phyloP scores from a whole-genome alignment of 2,113 vertebrate genomes.

The Onychorhynchus coronatus region DNA sequence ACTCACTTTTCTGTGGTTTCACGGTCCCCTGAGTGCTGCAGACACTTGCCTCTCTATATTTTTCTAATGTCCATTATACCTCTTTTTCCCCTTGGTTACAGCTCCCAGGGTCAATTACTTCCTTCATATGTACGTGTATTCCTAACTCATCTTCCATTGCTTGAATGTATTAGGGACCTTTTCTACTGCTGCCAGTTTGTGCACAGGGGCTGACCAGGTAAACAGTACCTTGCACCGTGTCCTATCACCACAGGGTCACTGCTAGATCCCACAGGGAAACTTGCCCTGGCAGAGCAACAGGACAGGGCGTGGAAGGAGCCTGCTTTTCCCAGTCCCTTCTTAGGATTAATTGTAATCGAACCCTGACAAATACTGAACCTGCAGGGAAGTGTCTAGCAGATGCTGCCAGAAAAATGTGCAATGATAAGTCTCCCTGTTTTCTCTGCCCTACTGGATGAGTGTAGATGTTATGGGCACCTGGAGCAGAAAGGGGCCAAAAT shows the following conservation, averaged over 20 bases:
- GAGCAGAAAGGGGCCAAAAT: not conserved
- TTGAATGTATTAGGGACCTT: not conserved
- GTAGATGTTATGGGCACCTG: not conserved
- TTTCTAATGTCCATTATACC: not conserved
- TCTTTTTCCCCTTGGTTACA: not conserved
- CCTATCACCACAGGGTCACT: not conserved
- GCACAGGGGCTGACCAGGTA: not conserved
- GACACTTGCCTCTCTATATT: not conserved
- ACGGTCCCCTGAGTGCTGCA: not conserved
- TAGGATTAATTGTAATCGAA: not conserved
- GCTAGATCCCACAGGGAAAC: not conserved
- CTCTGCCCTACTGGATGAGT: not conserved
- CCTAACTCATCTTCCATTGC: not conserved
- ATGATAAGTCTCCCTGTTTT: not conserved
- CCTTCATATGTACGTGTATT: rapidly evolving
- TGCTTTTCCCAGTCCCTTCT: not conserved
- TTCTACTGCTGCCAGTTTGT: not conserved
- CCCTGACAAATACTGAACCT: not conserved
- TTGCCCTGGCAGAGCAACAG: not conserved
- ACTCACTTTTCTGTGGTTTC: not conserved
- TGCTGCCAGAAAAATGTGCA: not conserved
- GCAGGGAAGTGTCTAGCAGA: not conserved
- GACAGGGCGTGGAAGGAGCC: not conserved
- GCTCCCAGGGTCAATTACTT: not conserved
- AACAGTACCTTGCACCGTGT: not conserved